Evolutionary conservation across 2,888 invertebrate genomes (phyloP), one percentile per base, ranked within the genome.

Genomic region (Stenolophus ochropezus): DNA sequence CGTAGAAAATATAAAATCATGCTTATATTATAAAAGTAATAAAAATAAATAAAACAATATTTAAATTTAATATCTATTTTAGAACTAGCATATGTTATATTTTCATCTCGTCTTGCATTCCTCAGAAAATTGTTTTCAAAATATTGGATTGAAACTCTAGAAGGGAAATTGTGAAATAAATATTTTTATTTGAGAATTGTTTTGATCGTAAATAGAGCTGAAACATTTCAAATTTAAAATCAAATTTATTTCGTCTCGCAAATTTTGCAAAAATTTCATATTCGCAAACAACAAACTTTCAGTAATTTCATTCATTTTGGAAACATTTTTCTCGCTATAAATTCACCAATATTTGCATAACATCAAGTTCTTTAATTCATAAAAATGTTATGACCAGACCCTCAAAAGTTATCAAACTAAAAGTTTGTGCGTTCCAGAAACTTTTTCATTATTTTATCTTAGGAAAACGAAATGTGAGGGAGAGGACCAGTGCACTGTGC

Each of bases 351-450:
- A 73, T 73, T 73, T 73, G 73, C 73, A 73, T 47, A 73, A 73
- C 73, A 73, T 73, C 73, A 73, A 73, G 73, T 73, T 73, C 49
- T 73, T 73, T 73, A 73, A 73, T 73, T 73, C 73, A 73, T 73
- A 73, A 73, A 73, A 73, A 73, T 73, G 73, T 73, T 73, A 73
- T 73, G 73, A 73, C 49, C 73, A 73, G 49, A 73, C 49, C 49
- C 73, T 73, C 73, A 73, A 73, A 73, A 73, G 73, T 73, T 73
- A 73, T 73, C 49, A 73, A 73, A 73, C 73, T 73, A 49, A 49
- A 73, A 73, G 73, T 73, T 73, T 73, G 47, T 73, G 49, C 49
- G 47, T 73, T 49, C 20, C 73, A 47, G 49, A 73, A 73, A 73
- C 73, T 73, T 73, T 73, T 73, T 73, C 73, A 73, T 73, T 73